Percentiles rank a stretch among this genome's conserved stretches.
phyloP scores from a whole-genome alignment of 2,888 invertebrate species.

The Lepidocyrtoides sp. region DNA sequence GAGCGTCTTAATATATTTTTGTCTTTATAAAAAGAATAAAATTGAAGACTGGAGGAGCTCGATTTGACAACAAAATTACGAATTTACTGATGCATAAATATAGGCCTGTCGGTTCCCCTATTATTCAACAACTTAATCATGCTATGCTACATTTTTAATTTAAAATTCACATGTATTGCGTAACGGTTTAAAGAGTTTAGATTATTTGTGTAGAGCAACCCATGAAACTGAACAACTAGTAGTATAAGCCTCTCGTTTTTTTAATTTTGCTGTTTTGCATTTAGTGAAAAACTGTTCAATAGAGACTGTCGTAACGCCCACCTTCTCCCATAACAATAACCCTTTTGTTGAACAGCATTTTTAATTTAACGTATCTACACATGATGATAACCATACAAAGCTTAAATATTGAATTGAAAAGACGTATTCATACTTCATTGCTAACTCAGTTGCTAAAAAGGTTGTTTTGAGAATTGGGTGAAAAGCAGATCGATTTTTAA shows the following conservation, averaged over 20 bases:
- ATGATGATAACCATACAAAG: background rate
- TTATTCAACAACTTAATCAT: background rate
- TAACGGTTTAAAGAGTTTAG: background rate
- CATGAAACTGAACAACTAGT: background rate
- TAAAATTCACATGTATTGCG: background rate
- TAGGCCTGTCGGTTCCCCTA: background rate
- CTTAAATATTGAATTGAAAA: background rate
- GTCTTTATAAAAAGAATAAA: too few species aligned
- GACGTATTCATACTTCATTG: background rate
- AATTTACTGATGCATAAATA: background rate
- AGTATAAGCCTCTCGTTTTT: background rate
- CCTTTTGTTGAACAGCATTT: constrained; percentile 38
- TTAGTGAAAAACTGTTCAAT: constrained; percentile 10
- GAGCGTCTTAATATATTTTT: constrained; percentile 58
- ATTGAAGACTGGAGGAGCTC: background rate
- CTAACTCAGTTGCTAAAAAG: constrained; percentile 18
- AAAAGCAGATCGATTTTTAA: constrained; percentile 76
- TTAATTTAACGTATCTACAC: constrained; percentile 50
- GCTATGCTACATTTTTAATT: background rate
- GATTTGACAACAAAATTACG: background rate
- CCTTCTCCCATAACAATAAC: background rate
- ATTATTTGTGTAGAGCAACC: background rate
- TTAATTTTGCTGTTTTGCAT: background rate
- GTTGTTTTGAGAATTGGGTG: constrained; percentile 17
- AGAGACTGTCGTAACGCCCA: constrained; percentile 28